Evolutionary conservation across 2,797 vertebrate genomes (phyloP), one percentile per base, ranked within the genome.

Genomic region (Gadopsis marmoratus): DNA sequence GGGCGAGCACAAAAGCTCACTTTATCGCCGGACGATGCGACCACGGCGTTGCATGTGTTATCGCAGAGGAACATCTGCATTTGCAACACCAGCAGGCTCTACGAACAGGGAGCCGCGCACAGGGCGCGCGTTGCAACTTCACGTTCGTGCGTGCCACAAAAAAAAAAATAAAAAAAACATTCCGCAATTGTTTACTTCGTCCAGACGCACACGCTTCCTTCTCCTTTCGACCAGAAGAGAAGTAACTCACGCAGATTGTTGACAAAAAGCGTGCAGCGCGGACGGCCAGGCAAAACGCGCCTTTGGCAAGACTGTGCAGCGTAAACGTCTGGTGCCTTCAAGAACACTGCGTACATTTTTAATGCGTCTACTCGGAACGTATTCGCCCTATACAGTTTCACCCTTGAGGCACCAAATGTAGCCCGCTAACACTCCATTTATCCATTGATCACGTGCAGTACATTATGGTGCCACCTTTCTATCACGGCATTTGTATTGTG

Each of bases 281-380:
- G 86, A 89, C 79, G 14, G 60, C 4, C 60, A 21, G 19, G 60
- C 51, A 86, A 94, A 94, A 84, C 93, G 94, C 95, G 95, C 94
- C 92, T 86, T 72, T 43, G 37, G 62, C 56, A 50, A 76, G 54
- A 26, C 26, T 13, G 13, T 21, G 29, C 5, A 23, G 31, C 9
- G 23, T 3, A 26, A 41, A 37, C 12, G 0, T 0, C 0, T 55
- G 84, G 1, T 88, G 81, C 83, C 0, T 91, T 92, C 78, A 89
- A 0, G 1, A 0, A 67, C 48, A n/a, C 59, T 10, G 61, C 41
- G 88, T 53, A 81, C 43, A 64, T 62, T 0, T 39, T 0, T 3
- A 0, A 19, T 0, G 21, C 35, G 13, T 14, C 5, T 5, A 3
- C 11, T 53, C n/a, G 3, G 0, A 17, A 26, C 10, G 9, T 21